A percentile compares a stretch with the other conserved stretches of the same genome.
These are phyloP conservation scores for Melikaiella ostensackeni DNA, from an alignment of 2,888 invertebrate genomes.

Conservation along the genomic window DNA sequence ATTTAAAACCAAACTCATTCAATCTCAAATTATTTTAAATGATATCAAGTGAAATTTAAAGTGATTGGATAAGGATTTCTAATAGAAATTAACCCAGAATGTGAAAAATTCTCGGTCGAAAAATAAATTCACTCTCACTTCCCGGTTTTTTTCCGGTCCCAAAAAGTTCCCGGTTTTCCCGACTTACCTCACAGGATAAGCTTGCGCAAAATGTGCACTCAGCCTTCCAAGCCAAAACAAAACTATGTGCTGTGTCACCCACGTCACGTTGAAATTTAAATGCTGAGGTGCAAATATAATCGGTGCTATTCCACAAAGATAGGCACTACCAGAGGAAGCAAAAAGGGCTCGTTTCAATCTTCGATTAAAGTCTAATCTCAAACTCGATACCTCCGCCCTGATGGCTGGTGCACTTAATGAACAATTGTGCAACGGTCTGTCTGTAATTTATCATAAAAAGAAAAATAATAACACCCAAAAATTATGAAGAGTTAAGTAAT, in stretches of 20 bases:
- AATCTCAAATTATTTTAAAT: no score
- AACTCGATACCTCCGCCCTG: conserved; percentile 89
- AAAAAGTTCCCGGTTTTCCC: no score
- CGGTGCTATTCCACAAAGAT: conserved; percentile 72
- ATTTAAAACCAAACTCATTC: no score
- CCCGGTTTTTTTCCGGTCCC: no score
- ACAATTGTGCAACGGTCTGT: conserved; percentile 87
- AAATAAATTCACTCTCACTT: no score
- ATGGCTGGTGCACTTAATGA: conserved; percentile 85
- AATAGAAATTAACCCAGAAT: no score
- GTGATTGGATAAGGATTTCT: no score
- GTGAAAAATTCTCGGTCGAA: no score
- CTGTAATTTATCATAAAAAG: conserved; percentile 63
- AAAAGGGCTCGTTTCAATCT: conserved; percentile 91
- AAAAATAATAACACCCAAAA: neutral
- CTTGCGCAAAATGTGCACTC: conserved; percentile 77
- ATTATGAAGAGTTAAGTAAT: neutral
- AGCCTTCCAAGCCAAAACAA: conserved; percentile 92
- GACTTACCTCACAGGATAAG: conserved; percentile 80
- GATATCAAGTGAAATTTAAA: no score
- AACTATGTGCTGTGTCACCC: conserved; percentile 90
- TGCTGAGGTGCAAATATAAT: conserved; percentile 73
- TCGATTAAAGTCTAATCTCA: conserved; percentile 92
- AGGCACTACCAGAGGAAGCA: conserved; percentile 72
- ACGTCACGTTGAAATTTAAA: conserved; percentile 89